Conservation (phyloP, 2,113 vertebrate genomes). For the Sceloporus undulatus region DNA sequence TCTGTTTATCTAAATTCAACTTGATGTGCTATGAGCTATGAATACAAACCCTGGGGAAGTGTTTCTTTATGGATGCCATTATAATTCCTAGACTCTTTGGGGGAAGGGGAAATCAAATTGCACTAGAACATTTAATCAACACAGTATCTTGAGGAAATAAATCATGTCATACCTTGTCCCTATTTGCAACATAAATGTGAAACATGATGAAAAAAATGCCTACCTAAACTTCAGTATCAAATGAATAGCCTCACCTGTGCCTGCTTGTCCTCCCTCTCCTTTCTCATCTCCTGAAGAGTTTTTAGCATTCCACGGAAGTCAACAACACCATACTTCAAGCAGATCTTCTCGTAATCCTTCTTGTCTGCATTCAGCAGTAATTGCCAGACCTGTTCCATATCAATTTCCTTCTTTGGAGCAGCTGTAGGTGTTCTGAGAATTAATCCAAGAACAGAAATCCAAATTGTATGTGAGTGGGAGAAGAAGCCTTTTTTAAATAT, state of each 20-base stretch:
- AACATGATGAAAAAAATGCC: neutral
- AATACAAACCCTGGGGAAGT: neutral
- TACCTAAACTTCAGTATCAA: neutral
- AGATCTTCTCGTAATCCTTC: constrained; percentile 89
- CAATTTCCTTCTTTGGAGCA: constrained; percentile 58
- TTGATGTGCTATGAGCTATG: neutral
- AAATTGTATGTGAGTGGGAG: constrained; percentile 14
- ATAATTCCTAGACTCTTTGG: neutral
- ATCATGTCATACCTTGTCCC: neutral
- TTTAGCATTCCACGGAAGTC: constrained; percentile 84
- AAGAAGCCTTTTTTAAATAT: neutral
- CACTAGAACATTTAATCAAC: neutral
- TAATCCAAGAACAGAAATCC: neutral
- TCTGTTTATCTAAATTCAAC: neutral
- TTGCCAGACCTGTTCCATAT: constrained; percentile 83
- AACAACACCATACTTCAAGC: constrained; percentile 80
- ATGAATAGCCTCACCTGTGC: constrained; percentile 71
- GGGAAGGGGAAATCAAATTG: neutral
- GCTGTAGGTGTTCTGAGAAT: constrained; percentile 58
- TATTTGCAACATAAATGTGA: neutral
- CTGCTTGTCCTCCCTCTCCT: constrained; percentile 74
- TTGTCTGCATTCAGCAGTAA: constrained; percentile 83
- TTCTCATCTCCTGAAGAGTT: constrained; percentile 81
- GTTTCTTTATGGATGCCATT: too few species aligned
- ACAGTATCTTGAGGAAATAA: neutral